Conservation (phyloP, 2,888 invertebrate genomes). For the Pogonocherus hispidulus region DNA sequence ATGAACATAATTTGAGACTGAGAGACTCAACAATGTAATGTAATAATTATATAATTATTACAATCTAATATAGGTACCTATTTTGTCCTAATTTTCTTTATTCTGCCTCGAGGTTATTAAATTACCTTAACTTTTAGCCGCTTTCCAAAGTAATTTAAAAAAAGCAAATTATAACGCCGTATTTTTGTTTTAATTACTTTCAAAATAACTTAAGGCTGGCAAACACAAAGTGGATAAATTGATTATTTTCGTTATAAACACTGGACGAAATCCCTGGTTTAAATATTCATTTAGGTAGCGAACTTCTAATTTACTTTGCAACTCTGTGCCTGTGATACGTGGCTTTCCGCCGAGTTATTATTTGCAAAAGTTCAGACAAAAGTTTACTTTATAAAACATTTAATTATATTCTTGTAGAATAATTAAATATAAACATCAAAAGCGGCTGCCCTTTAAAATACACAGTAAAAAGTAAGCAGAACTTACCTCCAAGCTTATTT, state of each 20-base stretch:
- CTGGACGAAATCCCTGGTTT: constrained; percentile 45
- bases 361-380: constrained; percentile 46
- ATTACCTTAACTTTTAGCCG: neutral
- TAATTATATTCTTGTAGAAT: constrained; percentile 48
- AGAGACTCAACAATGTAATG: too few relatives aligned
- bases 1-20: too few relatives aligned
- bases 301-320: constrained; percentile 54
- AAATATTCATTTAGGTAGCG: constrained; percentile 49
- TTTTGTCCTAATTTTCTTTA: too few relatives aligned
- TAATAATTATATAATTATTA: too few relatives aligned
- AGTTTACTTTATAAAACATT: constrained; percentile 49
- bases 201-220: constrained; percentile 17
- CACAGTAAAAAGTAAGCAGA: constrained; percentile 44
- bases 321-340: constrained; percentile 41
- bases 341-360: constrained; percentile 45
- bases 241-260: constrained; percentile 44
- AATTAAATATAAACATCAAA: constrained; percentile 49
- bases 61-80: too few relatives aligned
- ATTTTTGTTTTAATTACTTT: constrained; percentile 20
- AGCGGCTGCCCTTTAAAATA: constrained; percentile 43
- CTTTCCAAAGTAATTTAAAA: neutral
- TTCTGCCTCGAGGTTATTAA: too few relatives aligned
- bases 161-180: neutral
- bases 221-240: constrained; percentile 30
- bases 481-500: constrained; percentile 2